Conservation (phyloP, 2,113 vertebrate genomes). For the Atractosteus spatula region DNA sequence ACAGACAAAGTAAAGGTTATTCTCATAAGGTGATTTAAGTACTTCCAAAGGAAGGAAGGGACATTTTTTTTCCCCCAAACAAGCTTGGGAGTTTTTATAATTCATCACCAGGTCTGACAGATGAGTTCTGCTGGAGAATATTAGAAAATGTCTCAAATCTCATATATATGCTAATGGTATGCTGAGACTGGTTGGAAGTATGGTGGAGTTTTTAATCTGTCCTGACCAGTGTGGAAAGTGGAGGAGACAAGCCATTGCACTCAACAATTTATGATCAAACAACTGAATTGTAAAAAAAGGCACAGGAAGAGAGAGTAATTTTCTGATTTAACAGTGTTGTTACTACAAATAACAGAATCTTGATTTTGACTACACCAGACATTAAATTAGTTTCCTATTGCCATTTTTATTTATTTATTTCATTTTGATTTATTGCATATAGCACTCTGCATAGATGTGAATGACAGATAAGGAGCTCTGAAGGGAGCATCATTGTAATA, state of each 20-base stretch:
- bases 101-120: constrained; percentile 99
- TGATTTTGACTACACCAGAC: constrained; percentile 77
- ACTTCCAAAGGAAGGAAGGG: constrained; percentile 35
- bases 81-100: constrained; percentile 97
- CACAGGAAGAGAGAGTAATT: constrained; percentile 74
- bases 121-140: constrained; percentile 99
- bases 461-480: constrained; percentile 73
- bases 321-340: constrained; percentile 84
- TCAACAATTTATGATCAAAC: constrained; percentile 96
- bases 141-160: constrained; percentile 99
- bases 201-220: constrained; percentile 96
- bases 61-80: constrained; percentile 79
- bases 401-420: constrained; percentile 74
- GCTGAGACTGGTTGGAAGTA: constrained; percentile 83
- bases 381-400: constrained; percentile 79
- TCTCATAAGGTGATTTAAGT: constrained; percentile 38
- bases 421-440: constrained; percentile 80
- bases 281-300: constrained; percentile 78
- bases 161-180: constrained; percentile 99
- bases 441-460: constrained; percentile 71
- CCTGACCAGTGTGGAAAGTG: constrained; percentile 92
- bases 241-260: constrained; percentile 90
- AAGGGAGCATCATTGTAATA: constrained; percentile 72
- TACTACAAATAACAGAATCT: constrained; percentile 81
- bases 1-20: constrained; percentile 57